phyloP scores from a whole-genome alignment of 2,888 invertebrate genomes.

The Helicoverpa assulta region DNA sequence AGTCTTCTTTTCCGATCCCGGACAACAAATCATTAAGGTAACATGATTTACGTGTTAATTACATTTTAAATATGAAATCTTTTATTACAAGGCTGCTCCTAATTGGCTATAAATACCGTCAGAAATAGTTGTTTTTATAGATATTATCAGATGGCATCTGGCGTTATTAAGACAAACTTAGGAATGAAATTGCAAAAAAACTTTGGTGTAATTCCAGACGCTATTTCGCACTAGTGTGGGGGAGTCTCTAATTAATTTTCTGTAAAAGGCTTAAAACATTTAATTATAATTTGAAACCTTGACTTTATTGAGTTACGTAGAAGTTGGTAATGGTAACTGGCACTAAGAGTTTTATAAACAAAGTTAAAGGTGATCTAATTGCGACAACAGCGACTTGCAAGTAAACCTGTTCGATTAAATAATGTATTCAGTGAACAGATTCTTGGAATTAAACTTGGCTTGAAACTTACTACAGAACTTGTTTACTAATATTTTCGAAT shows the following conservation, averaged over 20 bases:
- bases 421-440: slow-evolving; percentile 37
- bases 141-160: slow-evolving; percentile 2
- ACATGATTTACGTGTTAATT: slow-evolving; percentile 12
- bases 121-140: slow-evolving; percentile 3
- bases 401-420: slow-evolving; percentile 36
- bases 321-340: slow-evolving; percentile 45
- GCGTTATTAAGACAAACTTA: neutral
- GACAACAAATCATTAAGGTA: slow-evolving; percentile 87
- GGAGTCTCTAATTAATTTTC: slow-evolving; percentile 34
- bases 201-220: neutral
- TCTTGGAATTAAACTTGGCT: slow-evolving; percentile 23
- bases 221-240: neutral
- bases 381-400: slow-evolving; percentile 26
- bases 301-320: slow-evolving; percentile 31
- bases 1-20: slow-evolving; percentile 84
- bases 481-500: slow-evolving; percentile 34
- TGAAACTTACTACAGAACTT: slow-evolving; percentile 24
- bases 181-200: neutral
- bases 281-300: slow-evolving; percentile 27
- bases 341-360: slow-evolving; percentile 32
- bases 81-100: neutral
- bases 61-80: slow-evolving; percentile 9
- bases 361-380: slow-evolving; percentile 41
- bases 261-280: slow-evolving; percentile 25
- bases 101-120: neutral